phyloP scores from a whole-genome alignment of 2,888 invertebrate genomes.

The Rhopalosiphum nymphaeae region DNA sequence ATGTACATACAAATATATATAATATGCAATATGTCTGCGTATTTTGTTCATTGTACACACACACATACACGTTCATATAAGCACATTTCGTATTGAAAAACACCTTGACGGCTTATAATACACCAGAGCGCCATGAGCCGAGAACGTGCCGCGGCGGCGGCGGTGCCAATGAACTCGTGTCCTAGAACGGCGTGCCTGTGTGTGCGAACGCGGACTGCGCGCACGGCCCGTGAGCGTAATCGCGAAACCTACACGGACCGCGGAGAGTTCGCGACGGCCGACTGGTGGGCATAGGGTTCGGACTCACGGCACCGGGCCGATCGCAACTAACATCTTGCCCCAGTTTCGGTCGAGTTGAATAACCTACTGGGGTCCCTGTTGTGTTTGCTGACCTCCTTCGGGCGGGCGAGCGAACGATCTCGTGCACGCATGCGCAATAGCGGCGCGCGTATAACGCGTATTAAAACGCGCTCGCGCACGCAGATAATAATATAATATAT shows the following conservation, averaged over 20 bases:
- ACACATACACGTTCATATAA: background rate
- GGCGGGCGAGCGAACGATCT: constrained; percentile 24
- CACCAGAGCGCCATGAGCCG: constrained; percentile 60
- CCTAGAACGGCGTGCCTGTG: constrained; percentile 51
- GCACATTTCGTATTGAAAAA: constrained; percentile 54
- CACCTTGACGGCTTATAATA: constrained; percentile 62
- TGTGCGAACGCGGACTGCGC: background rate
- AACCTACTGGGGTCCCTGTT: constrained; percentile 57
- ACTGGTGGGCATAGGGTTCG: background rate
- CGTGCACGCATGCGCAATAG: background rate
- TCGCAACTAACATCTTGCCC: constrained; percentile 53
- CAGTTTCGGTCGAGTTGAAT: constrained; percentile 50
- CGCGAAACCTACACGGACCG: constrained; percentile 49
- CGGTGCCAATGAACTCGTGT: constrained; percentile 64
- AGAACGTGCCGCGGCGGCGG: constrained; percentile 56
- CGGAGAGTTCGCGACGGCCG: background rate
- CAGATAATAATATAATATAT: background rate
- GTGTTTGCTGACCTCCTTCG: constrained; percentile 64
- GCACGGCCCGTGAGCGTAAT: constrained; percentile 30
- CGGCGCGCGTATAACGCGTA: background rate
- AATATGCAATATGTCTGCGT: background rate
- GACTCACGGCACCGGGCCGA: constrained; percentile 40
- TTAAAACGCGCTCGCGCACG: background rate
- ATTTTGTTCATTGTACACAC: background rate
- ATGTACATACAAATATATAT: background rate